Evolutionary conservation across 2,113 vertebrate species (phyloP).

Genomic region (Rhinolophus ferrumequinum): DNA sequence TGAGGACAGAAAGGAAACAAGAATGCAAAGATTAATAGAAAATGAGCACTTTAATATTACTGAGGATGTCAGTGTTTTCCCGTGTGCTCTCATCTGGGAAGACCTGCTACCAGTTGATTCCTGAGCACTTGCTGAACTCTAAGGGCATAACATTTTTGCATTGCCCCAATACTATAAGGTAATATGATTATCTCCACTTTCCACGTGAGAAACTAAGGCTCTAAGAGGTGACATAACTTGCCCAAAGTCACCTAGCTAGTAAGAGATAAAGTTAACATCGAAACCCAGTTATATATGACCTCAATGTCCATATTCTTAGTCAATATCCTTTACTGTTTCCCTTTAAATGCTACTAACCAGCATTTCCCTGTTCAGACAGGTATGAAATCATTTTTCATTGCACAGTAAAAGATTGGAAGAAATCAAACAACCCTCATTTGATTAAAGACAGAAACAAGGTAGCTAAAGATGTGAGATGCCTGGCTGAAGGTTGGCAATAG

Average conservation of each 20-base stretch:
- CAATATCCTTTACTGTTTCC: not conserved
- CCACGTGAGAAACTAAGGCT: conserved; percentile 13
- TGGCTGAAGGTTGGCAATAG: not conserved
- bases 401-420: conserved; percentile 2
- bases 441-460: conserved; percentile 19
- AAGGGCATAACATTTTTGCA: not conserved
- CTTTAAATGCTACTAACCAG: not conserved
- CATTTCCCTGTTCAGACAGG: not conserved
- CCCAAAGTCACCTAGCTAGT: not conserved
- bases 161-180: not conserved
- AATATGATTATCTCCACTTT: not conserved
- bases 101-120: not conserved
- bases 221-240: not conserved
- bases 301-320: not conserved
- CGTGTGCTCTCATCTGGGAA: not conserved
- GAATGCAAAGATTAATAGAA: not conserved
- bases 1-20: not conserved
- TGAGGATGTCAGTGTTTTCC: not conserved
- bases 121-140: not conserved
- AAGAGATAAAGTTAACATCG: not conserved
- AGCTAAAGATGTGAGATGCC: not conserved
- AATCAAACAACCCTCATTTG: not conserved
- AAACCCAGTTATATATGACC: not conserved
- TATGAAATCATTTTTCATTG: not conserved
- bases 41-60: not conserved